Base-by-base conservation (phyloP, 2,797 vertebrate genomes). In the Coilia nasus region DNA sequence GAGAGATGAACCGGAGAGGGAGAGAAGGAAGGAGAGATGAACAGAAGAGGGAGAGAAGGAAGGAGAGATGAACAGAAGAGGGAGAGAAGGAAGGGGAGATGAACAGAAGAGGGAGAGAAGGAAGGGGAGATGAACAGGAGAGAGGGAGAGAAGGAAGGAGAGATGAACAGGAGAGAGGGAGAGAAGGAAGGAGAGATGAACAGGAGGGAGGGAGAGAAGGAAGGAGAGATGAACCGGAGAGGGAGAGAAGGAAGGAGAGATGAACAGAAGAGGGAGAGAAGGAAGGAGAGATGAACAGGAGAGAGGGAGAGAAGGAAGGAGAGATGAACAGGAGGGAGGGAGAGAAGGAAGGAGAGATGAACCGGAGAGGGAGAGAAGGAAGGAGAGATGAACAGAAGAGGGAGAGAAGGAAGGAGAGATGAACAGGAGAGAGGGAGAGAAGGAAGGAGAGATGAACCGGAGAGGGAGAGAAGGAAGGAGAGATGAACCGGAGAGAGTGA, bases 321-420 rank as follows among this genome's bases (percentile, higher is more conserved):
- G 64, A 31, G 81, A 85, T 83, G 35, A 2, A 11, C 12, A 64
- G n/a, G 59, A 60, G 57, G n/a, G n/a, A n/a, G n/a, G n/a, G n/a
- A n/a, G n/a, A n/a, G 67, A 57, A 15, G 28, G 54, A 35, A 54
- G 71, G n/a, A n/a, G 9, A 25, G 83, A 57, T 31, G 12, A n/a
- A n/a, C n/a, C n/a, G 17, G 71, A 41, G 15, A 41, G 67, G 5
- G 21, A 31, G 28, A 28, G 23, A 28, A 12, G 14, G 62, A 67
- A 64, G 28, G 2, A 25, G 64, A 31, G 81, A 85, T 83, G 35
- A 2, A 11, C 12, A 64, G n/a, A 64, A 60, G 57, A 82, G 46
- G 46, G 57, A 15, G 31, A 41, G 57, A 17, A 78, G 47, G 75
- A n/a, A 6, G 41, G 41, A 62, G 83, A 62, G 83, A 23, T 41